Evolutionary conservation across 2,888 invertebrate species (phyloP), one percentile per base, ranked within the genome.

Genomic region (Bembecia ichneumoniformis): DNA sequence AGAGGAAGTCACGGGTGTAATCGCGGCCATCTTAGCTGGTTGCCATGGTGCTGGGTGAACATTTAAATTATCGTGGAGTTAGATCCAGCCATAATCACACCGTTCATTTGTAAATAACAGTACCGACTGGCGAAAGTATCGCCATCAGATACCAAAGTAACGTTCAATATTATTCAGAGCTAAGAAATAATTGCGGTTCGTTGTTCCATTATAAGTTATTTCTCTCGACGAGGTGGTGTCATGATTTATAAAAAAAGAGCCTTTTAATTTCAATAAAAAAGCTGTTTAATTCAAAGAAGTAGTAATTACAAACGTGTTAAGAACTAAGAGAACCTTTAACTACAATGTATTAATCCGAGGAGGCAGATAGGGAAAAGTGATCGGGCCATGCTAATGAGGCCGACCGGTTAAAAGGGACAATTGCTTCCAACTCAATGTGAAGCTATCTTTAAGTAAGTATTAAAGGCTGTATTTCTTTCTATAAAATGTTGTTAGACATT

Each of bases 101-200:
- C 75, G 79, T 81, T 82, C 82, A 84, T 82, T 83, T 83, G 83
- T 84, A 81, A 84, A 70, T 68, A 72, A 82, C 81, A 81, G 82
- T 81, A 83, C 77, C 66, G 75, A 64, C 63, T 58, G 70, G 74
- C 71, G 80, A 83, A 83, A 82, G 77, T 82, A 82, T 84, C 84
- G 65, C 77, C 74, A 84, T 86, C 84, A 76, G 84, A 86, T 86
- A 81, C 64, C 59, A 56, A n/a, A 65, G 65, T 70, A 71, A 77
- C 73, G 71, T 77, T 81, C 82, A 82, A 86, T 86, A 87, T 84
- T 86, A 83, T 86, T 83, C 82, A 82, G 78, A 84, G 82, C 79
- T 82, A 73, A 77, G 82, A 28, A 84, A 84, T 84, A 86, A 86
- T 83, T 84, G 84, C 83, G 82, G 83, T 83, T 82, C 64, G 80